A percentile compares a stretch with the other conserved stretches of the same genome.
phyloP scores from a whole-genome alignment of 37 sponge, comb jelly and placozoan genomes.

The Ephydatia muelleri region DNA sequence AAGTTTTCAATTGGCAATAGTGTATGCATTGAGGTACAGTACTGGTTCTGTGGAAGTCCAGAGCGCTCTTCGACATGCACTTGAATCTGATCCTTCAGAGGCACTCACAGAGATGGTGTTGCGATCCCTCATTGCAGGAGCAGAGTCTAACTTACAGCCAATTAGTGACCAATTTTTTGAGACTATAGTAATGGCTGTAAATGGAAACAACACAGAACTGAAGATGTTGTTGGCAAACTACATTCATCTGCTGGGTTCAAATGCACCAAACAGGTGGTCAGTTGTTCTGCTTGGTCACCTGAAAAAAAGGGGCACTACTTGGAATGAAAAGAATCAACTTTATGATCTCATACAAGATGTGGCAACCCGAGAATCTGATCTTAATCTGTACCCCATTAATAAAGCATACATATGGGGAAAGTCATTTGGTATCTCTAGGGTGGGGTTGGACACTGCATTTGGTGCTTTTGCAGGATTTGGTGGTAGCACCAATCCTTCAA shows the following conservation, averaged over 20 bases:
- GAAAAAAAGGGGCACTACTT: neutral
- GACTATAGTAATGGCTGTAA: neutral
- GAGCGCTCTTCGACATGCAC: neutral
- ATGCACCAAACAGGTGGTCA: neutral
- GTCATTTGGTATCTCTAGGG: slow-evolving; percentile 46
- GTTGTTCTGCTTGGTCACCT: neutral
- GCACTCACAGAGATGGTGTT: neutral
- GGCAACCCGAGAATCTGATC: slow-evolving; percentile 31
- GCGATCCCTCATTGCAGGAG: neutral
- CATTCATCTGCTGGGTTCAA: neutral
- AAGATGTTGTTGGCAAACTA: neutral
- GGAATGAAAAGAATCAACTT: neutral
- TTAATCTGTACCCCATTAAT: slow-evolving; percentile 38
- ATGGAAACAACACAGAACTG: neutral
- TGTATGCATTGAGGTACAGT: slow-evolving; percentile 13
- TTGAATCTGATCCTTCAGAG: neutral
- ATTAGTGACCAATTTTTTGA: too few species aligned
- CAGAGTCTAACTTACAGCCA: neutral
- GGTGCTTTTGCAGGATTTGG: slow-evolving; percentile 64
- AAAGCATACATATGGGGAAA: slow-evolving; percentile 70
- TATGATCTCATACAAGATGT: slow-evolving; percentile 54
- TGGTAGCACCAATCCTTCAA: neutral
- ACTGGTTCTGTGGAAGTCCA: neutral
- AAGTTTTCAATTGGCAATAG: neutral
- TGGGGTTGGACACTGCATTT: slow-evolving; percentile 34